phyloP scores from a whole-genome alignment of 2,113 vertebrate species.

The Hydrolagus affinis region DNA sequence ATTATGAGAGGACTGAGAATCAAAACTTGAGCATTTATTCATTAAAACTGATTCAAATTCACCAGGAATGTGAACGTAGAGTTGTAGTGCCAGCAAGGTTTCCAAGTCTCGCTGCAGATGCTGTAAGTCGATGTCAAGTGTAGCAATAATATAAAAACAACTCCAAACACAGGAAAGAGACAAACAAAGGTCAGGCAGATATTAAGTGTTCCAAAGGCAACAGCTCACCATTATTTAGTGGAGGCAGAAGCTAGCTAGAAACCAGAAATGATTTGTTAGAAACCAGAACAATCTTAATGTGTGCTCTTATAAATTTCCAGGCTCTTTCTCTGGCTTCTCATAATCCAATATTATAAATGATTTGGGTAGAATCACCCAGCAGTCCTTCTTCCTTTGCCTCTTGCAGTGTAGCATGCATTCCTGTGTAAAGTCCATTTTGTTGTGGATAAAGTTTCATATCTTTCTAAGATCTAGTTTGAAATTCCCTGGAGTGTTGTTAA shows the following conservation, averaged over 20 bases:
- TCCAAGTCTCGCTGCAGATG: neutral
- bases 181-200: neutral
- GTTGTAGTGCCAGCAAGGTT: neutral
- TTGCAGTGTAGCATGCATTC: conserved; percentile 26
- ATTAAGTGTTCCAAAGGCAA: neutral
- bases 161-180: neutral
- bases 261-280: neutral
- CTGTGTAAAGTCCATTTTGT: conserved; percentile 32
- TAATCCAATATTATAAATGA: neutral
- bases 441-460: conserved; percentile 31
- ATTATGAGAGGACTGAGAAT: neutral
- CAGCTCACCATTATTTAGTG: neutral
- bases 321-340: neutral
- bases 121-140: neutral
- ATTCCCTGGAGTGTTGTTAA: conserved; percentile 35
- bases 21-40: neutral
- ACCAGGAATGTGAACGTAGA: neutral
- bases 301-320: neutral
- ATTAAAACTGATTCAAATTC: neutral
- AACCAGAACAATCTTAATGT: neutral
- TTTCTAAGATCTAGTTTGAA: conserved; percentile 27
- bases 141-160: neutral
- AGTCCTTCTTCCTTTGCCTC: neutral
- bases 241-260: neutral
- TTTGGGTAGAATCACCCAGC: neutral